Base-by-base conservation (phyloP, 37 sponge, comb jelly and placozoan genomes). In the Petrosia ficiformis region DNA sequence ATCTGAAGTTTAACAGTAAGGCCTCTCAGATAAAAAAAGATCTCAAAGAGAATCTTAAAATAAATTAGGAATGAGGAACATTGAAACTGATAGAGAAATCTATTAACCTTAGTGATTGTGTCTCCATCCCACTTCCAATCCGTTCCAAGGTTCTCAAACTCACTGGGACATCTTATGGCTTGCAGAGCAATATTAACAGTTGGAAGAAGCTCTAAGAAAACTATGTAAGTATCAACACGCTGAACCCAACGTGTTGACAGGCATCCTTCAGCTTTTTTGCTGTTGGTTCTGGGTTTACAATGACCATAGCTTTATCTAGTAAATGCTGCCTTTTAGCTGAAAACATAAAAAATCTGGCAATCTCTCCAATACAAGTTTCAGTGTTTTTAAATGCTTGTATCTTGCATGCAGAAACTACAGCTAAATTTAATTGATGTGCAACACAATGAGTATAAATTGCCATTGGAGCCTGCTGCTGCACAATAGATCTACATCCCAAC, bases 81-180 rank as follows among this genome's bases (percentile, higher is more conserved):
- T 59, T 78, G 42, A 39, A 85, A 42, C 56, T 86, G 86, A 57
- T 44, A 74, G n/a, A 79, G 75, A 48, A 85, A 85, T 3, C 86
- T 71, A 41, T 73, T 79, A 28, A 80, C 86, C 65, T 72, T 78
- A 54, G 80, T 79, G 3, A 85, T 4, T 25, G 79, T 77, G 26
- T 81, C 89, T 30, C 65, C 56, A 77, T 88, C 89, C 89, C 89
- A 88, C 8, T 38, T 77, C 83, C 89, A 88, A 26, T 81, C 70
- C 32, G 76, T 81, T 33, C 44, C 43, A 42, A 42, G 71, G 39
- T 70, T 30, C n/a, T 35, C 19, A 29, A 42, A 30, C 22, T 29
- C 25, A 38, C 35, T 2, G 26, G 71, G 71, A 39, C 41, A 44
- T 25, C 21, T 25, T 28, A 70, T 70, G 28, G 48, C 48, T 42